Conservation (phyloP, 2,113 vertebrate genomes). For the Hipposideros armiger region DNA sequence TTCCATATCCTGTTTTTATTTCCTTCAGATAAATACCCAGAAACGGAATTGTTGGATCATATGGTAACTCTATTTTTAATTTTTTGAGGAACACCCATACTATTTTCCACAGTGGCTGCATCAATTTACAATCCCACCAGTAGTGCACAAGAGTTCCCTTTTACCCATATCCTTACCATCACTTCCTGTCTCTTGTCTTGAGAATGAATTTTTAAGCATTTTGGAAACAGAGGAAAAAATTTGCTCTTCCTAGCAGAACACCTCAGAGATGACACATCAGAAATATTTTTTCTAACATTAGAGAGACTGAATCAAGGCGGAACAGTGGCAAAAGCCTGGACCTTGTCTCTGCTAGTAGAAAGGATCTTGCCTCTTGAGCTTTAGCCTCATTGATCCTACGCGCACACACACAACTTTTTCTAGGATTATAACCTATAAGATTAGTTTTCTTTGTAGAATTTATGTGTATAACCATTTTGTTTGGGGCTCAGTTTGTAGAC, state of each 20-base stretch:
- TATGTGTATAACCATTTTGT: background rate
- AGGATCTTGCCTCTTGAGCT: background rate
- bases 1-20: background rate
- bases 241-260: background rate
- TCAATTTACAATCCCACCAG: background rate
- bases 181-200: background rate
- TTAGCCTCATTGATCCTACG: background rate
- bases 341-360: background rate
- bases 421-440: background rate
- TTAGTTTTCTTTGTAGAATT: conserved; percentile 9
- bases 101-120: background rate
- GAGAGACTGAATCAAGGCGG: background rate
- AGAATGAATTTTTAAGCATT: background rate
- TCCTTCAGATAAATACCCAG: background rate
- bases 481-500: background rate
- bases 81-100: background rate
- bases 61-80: background rate
- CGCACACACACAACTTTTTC: background rate
- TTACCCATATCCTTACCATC: background rate
- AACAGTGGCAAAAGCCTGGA: background rate
- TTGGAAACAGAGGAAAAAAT: background rate
- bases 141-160: background rate
- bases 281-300: background rate
- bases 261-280: background rate
- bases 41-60: background rate